Evolutionary conservation across 92 coral and sea anemone genomes (phyloP).

Genomic region (Parazoanthus darwini): DNA sequence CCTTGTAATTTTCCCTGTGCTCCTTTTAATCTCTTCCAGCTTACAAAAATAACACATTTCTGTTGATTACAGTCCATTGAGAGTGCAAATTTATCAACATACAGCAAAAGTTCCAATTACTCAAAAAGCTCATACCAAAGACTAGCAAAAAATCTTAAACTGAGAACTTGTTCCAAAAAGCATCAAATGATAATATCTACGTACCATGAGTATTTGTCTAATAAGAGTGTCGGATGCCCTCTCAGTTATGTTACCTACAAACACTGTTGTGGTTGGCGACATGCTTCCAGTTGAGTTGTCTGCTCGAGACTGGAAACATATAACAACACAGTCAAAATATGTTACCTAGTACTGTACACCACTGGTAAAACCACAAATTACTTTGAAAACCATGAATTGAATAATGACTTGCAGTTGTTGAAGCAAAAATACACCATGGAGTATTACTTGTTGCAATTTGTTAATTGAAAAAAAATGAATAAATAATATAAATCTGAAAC

Average conservation of each 20-base stretch:
- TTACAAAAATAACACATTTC: constrained; percentile 97
- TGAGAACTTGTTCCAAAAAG: background rate
- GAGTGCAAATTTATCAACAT: background rate
- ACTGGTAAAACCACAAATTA: too few relatives aligned
- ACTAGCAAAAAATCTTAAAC: background rate
- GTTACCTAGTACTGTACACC: too few relatives aligned
- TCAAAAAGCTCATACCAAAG: background rate
- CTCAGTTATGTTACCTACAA: constrained; percentile 99
- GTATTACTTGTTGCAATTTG: too few relatives aligned
- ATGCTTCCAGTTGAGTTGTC: constrained; percentile 48
- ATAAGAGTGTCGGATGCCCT: constrained; percentile 97
- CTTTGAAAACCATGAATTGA: too few relatives aligned
- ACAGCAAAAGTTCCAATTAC: background rate
- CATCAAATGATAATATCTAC: constrained; percentile 10
- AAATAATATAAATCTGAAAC: too few relatives aligned
- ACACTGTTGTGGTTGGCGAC: constrained; percentile 91
- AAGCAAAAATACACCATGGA: too few relatives aligned
- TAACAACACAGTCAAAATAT: background rate
- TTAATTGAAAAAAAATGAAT: too few relatives aligned
- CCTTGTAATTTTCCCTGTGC: constrained; percentile 98
- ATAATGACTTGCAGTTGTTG: too few relatives aligned
- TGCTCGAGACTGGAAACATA: constrained; percentile 6
- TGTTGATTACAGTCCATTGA: constrained; percentile 27
- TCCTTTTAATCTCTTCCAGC: constrained; percentile 98
- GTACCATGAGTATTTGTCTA: constrained; percentile 97